phyloP scores from a whole-genome alignment of 2,113 vertebrate species.

The Pogona vitticeps region DNA sequence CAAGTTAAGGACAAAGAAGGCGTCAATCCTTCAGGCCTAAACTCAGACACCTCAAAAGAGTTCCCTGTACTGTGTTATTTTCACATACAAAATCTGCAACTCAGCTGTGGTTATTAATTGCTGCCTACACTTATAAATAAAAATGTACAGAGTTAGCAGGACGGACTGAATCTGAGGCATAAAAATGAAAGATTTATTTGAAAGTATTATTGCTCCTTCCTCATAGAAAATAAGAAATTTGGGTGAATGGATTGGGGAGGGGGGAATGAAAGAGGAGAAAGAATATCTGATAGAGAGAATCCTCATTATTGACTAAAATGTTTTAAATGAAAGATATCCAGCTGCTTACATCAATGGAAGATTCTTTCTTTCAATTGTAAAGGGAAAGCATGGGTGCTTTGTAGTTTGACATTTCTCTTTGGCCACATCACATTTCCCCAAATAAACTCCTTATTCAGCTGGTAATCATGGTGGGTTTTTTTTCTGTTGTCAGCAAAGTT shows the following conservation, averaged over 20 bases:
- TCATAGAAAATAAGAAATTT: conserved; percentile 21
- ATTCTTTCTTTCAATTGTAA: too few species aligned
- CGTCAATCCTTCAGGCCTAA: conserved; percentile 16
- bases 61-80: conserved; percentile 23
- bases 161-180: conserved; percentile 18
- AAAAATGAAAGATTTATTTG: conserved; percentile 53
- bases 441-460: not conserved
- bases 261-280: not conserved
- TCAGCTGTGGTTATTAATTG: conserved; percentile 54
- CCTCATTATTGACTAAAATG: not conserved
- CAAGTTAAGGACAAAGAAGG: conserved; percentile 49
- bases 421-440: not conserved
- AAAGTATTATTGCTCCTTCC: conserved; percentile 10
- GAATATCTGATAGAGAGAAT: conserved; percentile 3
- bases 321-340: not conserved
- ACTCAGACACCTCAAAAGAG: not conserved
- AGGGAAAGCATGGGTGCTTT: not conserved
- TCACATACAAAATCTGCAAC: conserved; percentile 36
- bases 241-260: conserved; percentile 6
- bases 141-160: conserved; percentile 35
- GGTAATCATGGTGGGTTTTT: not conserved
- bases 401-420: not conserved
- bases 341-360: not conserved
- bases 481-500: not conserved
- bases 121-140: conserved; percentile 51